phyloP scores from a whole-genome alignment of 2,888 invertebrate species.

The Achlya flavicornis region DNA sequence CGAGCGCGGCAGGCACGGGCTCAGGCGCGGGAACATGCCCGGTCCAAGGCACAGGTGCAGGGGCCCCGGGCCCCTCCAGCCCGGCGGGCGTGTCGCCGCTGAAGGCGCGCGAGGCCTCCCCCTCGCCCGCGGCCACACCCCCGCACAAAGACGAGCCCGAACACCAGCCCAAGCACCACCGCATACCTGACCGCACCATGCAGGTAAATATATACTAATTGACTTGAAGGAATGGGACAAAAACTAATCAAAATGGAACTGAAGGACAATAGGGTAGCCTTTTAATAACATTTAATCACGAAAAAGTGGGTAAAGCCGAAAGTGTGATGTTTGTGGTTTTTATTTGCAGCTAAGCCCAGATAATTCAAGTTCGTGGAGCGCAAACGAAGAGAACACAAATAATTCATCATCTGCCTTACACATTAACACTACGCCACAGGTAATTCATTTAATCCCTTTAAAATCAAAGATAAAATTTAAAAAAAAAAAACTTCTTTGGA shows the following conservation, averaged over 20 bases:
- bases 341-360: slow-evolving; percentile 67
- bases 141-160: slow-evolving; percentile 18
- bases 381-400: slow-evolving; percentile 62
- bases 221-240: too few relatives aligned
- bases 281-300: too few relatives aligned
- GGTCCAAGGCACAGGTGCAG: too few relatives aligned
- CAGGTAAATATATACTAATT: slow-evolving; percentile 45
- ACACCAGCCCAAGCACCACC: slow-evolving; percentile 48
- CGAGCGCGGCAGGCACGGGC: neutral
- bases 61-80: slow-evolving; percentile 7
- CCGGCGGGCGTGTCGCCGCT: slow-evolving; percentile 30
- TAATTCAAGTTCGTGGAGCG: slow-evolving; percentile 64
- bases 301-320: too few relatives aligned
- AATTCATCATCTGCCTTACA: slow-evolving; percentile 68
- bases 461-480: too few relatives aligned
- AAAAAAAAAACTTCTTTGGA: too few relatives aligned
- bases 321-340: neutral
- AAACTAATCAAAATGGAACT: too few relatives aligned
- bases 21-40: too few relatives aligned
- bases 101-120: slow-evolving; percentile 49
- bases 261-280: too few relatives aligned
- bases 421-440: slow-evolving; percentile 78
- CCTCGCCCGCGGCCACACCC: slow-evolving; percentile 43
- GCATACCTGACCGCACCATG: slow-evolving; percentile 51
- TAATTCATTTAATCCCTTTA: slow-evolving; percentile 27